Percentiles rank a stretch among this genome's conserved stretches.
These are phyloP conservation scores for Elgaria multicarinata DNA, from an alignment of 2,113 vertebrate species.

Conservation along the genomic window DNA sequence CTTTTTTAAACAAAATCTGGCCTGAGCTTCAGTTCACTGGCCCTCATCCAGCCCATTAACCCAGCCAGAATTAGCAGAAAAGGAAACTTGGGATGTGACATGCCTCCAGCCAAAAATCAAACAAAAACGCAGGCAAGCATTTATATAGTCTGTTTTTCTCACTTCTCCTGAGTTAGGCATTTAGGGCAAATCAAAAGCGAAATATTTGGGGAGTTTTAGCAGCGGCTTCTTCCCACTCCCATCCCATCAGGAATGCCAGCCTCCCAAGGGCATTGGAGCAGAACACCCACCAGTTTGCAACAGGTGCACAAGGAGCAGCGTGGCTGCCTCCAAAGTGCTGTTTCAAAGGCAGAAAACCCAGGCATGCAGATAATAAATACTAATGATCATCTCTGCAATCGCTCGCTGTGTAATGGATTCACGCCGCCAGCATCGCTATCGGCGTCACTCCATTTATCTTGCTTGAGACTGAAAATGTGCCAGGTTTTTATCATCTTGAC, in stretches of 20 bases:
- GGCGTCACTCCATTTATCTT: slow-evolving; percentile 31
- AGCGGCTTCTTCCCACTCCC: background rate
- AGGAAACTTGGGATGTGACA: background rate
- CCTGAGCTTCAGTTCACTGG: background rate
- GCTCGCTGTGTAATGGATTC: slow-evolving; percentile 25
- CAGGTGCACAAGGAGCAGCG: background rate
- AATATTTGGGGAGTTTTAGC: too few species aligned
- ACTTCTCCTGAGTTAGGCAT: background rate
- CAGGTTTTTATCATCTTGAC: background rate
- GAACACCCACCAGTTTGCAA: background rate
- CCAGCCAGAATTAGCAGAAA: background rate
- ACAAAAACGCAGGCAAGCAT: background rate
- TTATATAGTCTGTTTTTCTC: background rate
- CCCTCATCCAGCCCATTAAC: background rate
- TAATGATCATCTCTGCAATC: slow-evolving; percentile 20
- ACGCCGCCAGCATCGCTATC: slow-evolving; percentile 3
- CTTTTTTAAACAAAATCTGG: too few species aligned
- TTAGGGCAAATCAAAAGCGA: background rate
- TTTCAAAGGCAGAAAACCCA: slow-evolving; percentile 16
- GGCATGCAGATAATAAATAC: slow-evolving; percentile 25
- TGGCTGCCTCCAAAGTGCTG: background rate
- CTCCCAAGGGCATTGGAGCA: background rate
- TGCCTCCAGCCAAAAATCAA: background rate
- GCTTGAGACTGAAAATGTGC: background rate
- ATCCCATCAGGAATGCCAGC: background rate